Evolutionary conservation across 2,888 invertebrate species (phyloP).

Genomic region (Drosophila formosana): DNA sequence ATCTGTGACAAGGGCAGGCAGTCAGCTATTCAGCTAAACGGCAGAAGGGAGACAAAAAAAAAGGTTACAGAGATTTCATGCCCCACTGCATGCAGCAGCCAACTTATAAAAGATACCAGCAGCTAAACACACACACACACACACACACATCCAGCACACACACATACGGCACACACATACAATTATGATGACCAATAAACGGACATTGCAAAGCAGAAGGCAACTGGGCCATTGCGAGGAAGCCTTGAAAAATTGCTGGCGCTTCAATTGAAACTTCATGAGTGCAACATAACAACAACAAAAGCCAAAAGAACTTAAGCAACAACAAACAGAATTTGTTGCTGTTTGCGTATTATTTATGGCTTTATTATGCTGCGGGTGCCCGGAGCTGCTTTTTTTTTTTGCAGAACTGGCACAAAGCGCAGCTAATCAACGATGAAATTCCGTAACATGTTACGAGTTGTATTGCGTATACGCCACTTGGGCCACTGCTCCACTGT

Average conservation of each 20-base stretch:
- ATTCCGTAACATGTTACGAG: constrained; percentile 46
- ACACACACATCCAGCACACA: constrained; percentile 3
- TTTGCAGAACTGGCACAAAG: constrained; percentile 41
- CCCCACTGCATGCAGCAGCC: constrained; percentile 51
- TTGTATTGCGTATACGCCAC: constrained; percentile 58
- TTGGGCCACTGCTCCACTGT: background rate
- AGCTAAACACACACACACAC: constrained; percentile 22
- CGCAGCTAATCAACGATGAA: constrained; percentile 68
- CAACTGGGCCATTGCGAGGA: constrained; percentile 22
- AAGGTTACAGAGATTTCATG: constrained; percentile 75
- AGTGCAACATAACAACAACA: constrained; percentile 39
- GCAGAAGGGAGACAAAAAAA: constrained; percentile 40
- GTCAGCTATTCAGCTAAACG: constrained; percentile 48
- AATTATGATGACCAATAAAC: constrained; percentile 35
- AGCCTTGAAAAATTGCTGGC: constrained; percentile 57
- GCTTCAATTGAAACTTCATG: constrained; percentile 58
- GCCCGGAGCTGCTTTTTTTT: constrained; percentile 33
- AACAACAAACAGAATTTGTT: constrained; percentile 11
- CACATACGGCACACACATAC: constrained; percentile 7
- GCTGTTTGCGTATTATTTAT: constrained; percentile 49
- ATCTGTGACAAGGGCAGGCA: constrained; percentile 55
- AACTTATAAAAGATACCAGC: constrained; percentile 35
- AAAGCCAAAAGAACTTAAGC: constrained; percentile 6
- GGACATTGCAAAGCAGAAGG: constrained; percentile 29
- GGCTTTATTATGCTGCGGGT: constrained; percentile 52